These are phyloP conservation scores for Tenthredo mesomela DNA, from an alignment of 2,888 invertebrate species.

Conservation along the genomic window DNA sequence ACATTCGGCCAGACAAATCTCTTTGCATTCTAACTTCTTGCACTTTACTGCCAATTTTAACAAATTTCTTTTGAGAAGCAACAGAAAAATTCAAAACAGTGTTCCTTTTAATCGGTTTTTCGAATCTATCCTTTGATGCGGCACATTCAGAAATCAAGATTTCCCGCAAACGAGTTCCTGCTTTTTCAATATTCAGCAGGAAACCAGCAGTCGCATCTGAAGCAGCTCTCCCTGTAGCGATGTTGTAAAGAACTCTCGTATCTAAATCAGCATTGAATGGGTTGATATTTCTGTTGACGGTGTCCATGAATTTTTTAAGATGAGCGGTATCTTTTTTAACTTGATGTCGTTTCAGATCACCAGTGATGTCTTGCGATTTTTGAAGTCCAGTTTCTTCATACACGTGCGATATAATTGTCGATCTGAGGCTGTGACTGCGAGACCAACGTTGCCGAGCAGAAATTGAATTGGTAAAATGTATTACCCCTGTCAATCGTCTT, in stretches of 20 bases:
- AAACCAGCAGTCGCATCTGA: not conserved
- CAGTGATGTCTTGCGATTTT: conserved; percentile 53
- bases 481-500: conserved; percentile 9
- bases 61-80: conserved; percentile 57
- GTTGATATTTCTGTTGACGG: conserved; percentile 58
- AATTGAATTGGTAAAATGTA: conserved; percentile 61
- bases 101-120: conserved; percentile 44
- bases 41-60: conserved; percentile 61
- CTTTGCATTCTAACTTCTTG: conserved; percentile 64
- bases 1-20: conserved; percentile 66
- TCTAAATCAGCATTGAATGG: conserved; percentile 59
- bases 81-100: conserved; percentile 41
- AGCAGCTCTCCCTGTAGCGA: conserved; percentile 56
- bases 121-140: conserved; percentile 43
- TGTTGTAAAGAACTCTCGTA: conserved; percentile 60
- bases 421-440: conserved; percentile 57
- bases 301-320: conserved; percentile 39
- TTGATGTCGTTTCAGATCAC: conserved; percentile 50
- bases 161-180: conserved; percentile 40
- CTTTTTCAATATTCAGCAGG: conserved; percentile 17
- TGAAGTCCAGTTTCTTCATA: conserved; percentile 52
- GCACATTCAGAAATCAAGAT: conserved; percentile 52
- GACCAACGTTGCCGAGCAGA: conserved; percentile 63
- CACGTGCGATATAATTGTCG: conserved; percentile 58
- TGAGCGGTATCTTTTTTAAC: conserved; percentile 34